Conservation (phyloP, 2,113 vertebrate genomes). For the Ariopsis seemanni region DNA sequence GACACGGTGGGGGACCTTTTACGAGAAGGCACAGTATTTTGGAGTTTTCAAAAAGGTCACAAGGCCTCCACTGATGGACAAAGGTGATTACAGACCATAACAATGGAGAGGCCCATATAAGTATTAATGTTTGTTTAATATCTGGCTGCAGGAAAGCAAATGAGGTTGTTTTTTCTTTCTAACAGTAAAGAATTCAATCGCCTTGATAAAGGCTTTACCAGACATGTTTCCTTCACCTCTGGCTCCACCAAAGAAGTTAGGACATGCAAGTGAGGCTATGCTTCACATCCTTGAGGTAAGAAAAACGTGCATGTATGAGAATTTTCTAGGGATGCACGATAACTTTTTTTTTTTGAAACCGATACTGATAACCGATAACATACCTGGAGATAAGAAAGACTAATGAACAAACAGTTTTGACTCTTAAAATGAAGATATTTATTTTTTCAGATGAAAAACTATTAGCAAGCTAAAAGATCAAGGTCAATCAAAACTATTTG, state of each 20-base stretch:
- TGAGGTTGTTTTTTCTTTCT: background rate
- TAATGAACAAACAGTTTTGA: too few relatives aligned
- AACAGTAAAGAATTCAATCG: conserved; percentile 44
- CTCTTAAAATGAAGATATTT: too few relatives aligned
- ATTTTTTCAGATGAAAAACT: too few relatives aligned
- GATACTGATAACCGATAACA: too few relatives aligned
- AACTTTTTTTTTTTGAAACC: too few relatives aligned
- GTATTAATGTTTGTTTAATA: conserved; percentile 10
- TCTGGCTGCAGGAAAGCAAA: background rate
- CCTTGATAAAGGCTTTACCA: conserved; percentile 52
- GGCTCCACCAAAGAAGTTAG: conserved; percentile 48
- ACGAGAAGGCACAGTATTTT: conserved; percentile 46
- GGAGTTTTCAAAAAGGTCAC: conserved; percentile 41
- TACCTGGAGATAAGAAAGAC: too few relatives aligned
- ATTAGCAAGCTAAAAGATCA: too few relatives aligned
- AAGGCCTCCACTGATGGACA: conserved; percentile 3
- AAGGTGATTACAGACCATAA: background rate
- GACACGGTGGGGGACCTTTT: conserved; percentile 28
- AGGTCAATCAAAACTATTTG: too few relatives aligned
- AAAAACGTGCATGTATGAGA: background rate
- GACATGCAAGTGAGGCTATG: conserved; percentile 54
- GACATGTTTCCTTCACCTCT: conserved; percentile 55
- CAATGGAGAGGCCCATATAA: background rate
- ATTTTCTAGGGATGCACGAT: background rate
- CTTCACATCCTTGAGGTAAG: conserved; percentile 51